Evolutionary conservation across 2,797 vertebrate species (phyloP).

Genomic region (Limnodromus scolopaceus): DNA sequence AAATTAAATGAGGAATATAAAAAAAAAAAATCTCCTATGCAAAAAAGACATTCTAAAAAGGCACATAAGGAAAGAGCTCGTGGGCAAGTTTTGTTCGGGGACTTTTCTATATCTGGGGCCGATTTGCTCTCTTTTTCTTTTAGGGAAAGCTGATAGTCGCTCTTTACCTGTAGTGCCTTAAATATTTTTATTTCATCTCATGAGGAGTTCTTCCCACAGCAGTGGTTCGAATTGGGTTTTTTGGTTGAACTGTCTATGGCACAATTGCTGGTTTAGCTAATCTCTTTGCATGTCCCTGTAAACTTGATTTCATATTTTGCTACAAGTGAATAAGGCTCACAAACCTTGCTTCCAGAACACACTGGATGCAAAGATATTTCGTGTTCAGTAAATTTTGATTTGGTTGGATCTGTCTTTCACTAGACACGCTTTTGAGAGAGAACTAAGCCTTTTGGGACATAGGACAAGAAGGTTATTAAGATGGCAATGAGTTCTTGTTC

Average conservation of each 20-base stretch:
- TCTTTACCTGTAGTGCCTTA: not conserved
- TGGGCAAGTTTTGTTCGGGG: not conserved
- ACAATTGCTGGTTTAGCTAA: not conserved
- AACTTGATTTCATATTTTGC: fast-evolving
- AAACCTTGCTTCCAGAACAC: not conserved
- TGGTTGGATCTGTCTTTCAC: not conserved
- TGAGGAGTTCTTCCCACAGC: not conserved
- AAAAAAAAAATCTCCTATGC: not conserved
- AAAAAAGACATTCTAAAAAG: not conserved
- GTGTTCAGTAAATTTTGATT: not conserved
- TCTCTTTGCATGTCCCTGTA: fast-evolving
- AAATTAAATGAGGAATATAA: not conserved
- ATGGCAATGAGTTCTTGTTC: not conserved
- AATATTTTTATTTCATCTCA: fast-evolving
- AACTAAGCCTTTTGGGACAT: fast-evolving
- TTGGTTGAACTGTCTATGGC: not conserved
- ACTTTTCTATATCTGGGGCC: fast-evolving
- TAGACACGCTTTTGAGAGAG: not conserved
- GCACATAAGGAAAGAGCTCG: not conserved
- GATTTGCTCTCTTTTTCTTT: not conserved
- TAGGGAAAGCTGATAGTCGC: not conserved
- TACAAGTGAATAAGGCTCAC: not conserved
- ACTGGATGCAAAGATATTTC: not conserved
- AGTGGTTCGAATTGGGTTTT: not conserved
- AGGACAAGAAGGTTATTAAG: not conserved